phyloP scores from a whole-genome alignment of 2,113 vertebrate genomes.

The Symphodus melops region DNA sequence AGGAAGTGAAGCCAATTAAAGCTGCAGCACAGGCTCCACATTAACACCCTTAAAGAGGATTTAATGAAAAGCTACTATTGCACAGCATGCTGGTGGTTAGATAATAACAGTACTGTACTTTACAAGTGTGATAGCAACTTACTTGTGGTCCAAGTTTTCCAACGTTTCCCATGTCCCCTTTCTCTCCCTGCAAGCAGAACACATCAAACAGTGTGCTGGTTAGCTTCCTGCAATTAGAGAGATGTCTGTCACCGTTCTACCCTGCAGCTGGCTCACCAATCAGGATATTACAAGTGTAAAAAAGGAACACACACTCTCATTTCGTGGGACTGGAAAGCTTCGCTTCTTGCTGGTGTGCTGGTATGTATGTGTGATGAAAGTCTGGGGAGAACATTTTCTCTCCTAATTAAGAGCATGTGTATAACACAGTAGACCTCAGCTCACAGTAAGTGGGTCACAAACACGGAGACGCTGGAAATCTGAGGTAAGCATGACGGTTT shows the following conservation, averaged over 20 bases:
- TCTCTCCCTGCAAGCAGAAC: constrained; percentile 89
- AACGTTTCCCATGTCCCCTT: constrained; percentile 89
- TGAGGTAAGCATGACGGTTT: background rate
- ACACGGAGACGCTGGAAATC: background rate
- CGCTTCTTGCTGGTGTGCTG: constrained; percentile 33
- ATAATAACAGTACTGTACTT: constrained; percentile 2
- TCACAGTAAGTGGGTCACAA: constrained; percentile 17
- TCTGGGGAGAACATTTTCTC: constrained; percentile 26
- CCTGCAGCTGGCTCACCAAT: background rate
- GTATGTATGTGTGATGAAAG: constrained; percentile 49
- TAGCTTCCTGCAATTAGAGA: constrained; percentile 54
- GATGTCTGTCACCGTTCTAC: constrained; percentile 11
- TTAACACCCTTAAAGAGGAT: background rate
- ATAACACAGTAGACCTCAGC: constrained; percentile 19
- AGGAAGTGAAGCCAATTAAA: constrained; percentile 28
- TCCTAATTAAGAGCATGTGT: constrained; percentile 60
- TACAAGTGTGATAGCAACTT: constrained; percentile 73
- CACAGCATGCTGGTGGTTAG: constrained; percentile 17
- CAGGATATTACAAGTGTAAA: constrained; percentile 34
- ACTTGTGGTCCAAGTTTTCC: constrained; percentile 93
- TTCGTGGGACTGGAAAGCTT: constrained; percentile 9
- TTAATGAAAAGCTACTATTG: constrained; percentile 30
- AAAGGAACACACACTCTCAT: constrained; percentile 20
- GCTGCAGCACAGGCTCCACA: background rate
- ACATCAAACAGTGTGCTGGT: constrained; percentile 56